phyloP scores from a whole-genome alignment of 2,888 invertebrate genomes.

The Thera obeliscata region DNA sequence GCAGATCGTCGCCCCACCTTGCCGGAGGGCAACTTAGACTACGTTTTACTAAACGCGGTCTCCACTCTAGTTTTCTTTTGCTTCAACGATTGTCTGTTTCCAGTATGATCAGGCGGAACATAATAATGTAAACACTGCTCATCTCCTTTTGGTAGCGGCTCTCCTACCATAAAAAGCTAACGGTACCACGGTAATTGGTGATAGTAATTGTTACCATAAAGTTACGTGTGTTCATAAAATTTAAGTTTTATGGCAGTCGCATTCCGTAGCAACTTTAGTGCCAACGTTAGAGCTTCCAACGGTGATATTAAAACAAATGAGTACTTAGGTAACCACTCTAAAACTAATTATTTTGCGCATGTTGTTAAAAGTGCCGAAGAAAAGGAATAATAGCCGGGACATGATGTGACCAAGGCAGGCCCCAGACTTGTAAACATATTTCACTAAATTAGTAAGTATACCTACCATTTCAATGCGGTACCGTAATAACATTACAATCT shows the following conservation, averaged over 20 bases:
- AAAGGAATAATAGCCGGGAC: no score
- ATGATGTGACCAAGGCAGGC: no score
- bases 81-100: no score
- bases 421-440: no score
- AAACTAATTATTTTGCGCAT: not conserved
- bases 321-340: not conserved
- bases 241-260: constrained; percentile 22
- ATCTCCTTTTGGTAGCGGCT: not conserved
- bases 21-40: no score
- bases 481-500: no score
- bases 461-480: no score
- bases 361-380: not conserved
- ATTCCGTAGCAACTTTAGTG: constrained; percentile 24
- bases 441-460: no score
- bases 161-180: constrained; percentile 42
- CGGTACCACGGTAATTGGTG: constrained; percentile 47
- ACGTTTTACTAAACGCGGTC: no score
- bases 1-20: no score
- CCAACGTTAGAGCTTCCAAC: constrained; percentile 10
- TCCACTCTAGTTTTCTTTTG: no score
- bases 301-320: not conserved
- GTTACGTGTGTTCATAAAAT: constrained; percentile 35
- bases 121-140: not conserved
- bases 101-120: not conserved
- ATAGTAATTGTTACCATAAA: constrained; percentile 45